Conservation (phyloP, 2,888 invertebrate genomes). For the Pocota personata region DNA sequence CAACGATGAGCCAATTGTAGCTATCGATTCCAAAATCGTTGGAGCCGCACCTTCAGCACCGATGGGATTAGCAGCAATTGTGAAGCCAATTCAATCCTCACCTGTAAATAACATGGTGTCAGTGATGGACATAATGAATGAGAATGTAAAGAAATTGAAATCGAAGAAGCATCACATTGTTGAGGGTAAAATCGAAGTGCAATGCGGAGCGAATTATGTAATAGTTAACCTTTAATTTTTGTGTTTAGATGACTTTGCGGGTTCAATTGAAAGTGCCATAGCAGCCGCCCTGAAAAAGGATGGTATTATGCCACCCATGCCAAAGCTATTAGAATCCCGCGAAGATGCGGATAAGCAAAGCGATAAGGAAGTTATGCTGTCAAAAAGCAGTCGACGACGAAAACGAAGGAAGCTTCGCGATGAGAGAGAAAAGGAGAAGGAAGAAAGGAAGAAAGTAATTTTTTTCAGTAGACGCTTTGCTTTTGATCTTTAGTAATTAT, state of each 20-base stretch:
- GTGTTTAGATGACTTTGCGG: conserved; percentile 88
- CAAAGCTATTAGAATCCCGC: conserved; percentile 82
- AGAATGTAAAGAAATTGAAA: conserved; percentile 36
- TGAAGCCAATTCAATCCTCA: conserved; percentile 56
- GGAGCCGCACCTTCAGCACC: neutral
- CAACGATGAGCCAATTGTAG: conserved; percentile 74
- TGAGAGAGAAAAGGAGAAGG: conserved; percentile 79
- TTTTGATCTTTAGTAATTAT: neutral
- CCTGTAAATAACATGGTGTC: neutral
- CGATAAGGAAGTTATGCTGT: conserved; percentile 77
- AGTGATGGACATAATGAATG: conserved; percentile 9
- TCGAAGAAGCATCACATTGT: conserved; percentile 37
- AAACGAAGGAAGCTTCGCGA: conserved; percentile 80
- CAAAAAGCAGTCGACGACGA: conserved; percentile 78
- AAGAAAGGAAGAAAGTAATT: conserved; percentile 76
- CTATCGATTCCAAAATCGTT: conserved; percentile 17
- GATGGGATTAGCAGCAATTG: neutral
- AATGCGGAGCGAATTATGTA: neutral
- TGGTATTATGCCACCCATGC: conserved; percentile 82
- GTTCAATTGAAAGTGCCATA: conserved; percentile 90
- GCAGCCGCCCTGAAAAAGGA: conserved; percentile 90
- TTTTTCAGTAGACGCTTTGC: too few relatives aligned
- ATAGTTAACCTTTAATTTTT: neutral
- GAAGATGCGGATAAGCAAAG: conserved; percentile 85
- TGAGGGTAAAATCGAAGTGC: conserved; percentile 9